Evolutionary conservation across 2,113 vertebrate genomes (phyloP).

Genomic region (Pangasianodon gigas): DNA sequence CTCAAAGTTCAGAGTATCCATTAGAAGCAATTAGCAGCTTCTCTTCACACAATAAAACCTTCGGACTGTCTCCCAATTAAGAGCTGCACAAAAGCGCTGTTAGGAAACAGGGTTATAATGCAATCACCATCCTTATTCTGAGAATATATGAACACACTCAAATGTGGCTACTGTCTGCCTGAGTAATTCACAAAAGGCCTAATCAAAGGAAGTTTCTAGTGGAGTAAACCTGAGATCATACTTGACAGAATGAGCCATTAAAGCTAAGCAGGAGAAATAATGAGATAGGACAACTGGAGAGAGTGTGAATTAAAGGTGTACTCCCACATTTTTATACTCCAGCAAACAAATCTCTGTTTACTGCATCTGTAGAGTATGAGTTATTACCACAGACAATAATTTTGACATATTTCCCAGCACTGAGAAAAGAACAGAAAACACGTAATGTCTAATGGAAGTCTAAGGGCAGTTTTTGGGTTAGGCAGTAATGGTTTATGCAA

Average conservation of each 20-base stretch:
- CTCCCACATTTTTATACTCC: not conserved
- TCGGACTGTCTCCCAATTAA: not conserved
- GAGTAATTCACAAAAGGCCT: not conserved
- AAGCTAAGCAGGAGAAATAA: not conserved
- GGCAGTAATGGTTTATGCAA: not conserved
- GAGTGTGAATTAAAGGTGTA: not conserved
- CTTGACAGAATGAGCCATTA: not conserved
- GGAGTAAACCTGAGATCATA: not conserved
- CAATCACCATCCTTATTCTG: not conserved
- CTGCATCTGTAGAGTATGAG: not conserved
- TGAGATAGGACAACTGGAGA: not conserved
- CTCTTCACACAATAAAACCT: not conserved
- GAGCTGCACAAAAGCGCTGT: not conserved
- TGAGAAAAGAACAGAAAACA: not conserved
- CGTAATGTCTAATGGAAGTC: not conserved
- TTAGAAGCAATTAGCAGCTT: not conserved
- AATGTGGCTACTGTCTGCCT: not conserved
- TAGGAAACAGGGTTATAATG: not conserved
- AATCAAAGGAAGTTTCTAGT: not conserved
- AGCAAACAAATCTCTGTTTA: not conserved
- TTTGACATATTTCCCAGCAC: not conserved
- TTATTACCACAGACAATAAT: not conserved
- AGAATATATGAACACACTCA: slow-evolving; percentile 1
- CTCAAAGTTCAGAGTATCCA: not conserved
- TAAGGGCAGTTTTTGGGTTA: not conserved